phyloP scores from a whole-genome alignment of 2,797 vertebrate genomes.

The Tarsius wallacei region DNA sequence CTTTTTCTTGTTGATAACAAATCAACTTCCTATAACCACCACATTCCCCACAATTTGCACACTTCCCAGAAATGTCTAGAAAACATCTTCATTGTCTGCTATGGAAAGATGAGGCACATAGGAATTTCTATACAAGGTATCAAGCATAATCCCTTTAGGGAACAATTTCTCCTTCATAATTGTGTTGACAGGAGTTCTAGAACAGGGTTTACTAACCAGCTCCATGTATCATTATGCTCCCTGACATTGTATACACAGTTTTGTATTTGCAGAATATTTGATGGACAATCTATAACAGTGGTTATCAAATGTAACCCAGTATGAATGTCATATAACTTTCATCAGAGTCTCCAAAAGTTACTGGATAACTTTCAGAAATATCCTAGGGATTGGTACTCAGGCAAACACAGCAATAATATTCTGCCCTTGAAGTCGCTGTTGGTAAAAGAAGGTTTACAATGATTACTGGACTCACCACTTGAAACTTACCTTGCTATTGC shows the following conservation, averaged over 20 bases:
- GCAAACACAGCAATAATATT: neutral
- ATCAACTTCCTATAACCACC: neutral
- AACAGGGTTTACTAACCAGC: neutral
- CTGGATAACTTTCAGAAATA: neutral
- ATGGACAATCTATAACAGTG: neutral
- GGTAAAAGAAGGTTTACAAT: slow-evolving; percentile 29
- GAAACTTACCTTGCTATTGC: neutral
- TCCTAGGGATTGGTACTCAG: neutral
- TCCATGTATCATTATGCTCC: neutral
- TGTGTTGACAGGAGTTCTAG: neutral
- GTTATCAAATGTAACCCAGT: neutral
- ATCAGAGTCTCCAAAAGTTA: neutral
- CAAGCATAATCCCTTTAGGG: neutral
- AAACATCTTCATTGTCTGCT: neutral
- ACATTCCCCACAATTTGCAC: slow-evolving; percentile 17
- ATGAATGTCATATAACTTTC: neutral
- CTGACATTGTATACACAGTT: neutral
- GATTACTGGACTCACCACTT: neutral
- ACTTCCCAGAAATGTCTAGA: slow-evolving; percentile 54
- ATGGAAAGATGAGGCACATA: neutral
- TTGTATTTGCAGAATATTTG: neutral
- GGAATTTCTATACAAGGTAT: neutral
- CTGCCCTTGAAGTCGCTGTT: neutral
- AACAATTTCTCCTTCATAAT: neutral
- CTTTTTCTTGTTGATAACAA: slow-evolving; percentile 40